Evolutionary conservation across 2,888 invertebrate genomes (phyloP).

Genomic region (Masnerella sp.): DNA sequence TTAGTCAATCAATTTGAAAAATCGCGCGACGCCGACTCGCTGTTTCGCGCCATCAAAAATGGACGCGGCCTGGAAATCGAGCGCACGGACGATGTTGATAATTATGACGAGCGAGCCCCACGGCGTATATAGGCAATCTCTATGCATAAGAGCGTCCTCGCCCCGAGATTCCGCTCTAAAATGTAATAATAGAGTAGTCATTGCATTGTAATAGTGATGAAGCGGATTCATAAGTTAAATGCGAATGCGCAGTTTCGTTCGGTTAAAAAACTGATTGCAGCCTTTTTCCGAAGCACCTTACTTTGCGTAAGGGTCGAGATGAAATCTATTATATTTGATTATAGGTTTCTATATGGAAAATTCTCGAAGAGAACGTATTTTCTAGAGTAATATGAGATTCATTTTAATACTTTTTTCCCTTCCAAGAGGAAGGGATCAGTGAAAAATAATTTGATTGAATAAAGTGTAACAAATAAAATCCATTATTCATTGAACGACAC

Average conservation of each 20-base stretch:
- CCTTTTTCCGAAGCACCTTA: no score
- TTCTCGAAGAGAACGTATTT: no score
- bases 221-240: slow-evolving; percentile 35
- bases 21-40: slow-evolving; percentile 27
- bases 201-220: slow-evolving; percentile 48
- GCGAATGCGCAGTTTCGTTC: slow-evolving; percentile 25
- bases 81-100: slow-evolving; percentile 60
- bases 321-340: no score
- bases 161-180: slow-evolving; percentile 34
- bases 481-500: no score
- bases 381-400: no score
- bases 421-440: no score
- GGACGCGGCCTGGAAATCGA: slow-evolving; percentile 54
- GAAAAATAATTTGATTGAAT: no score
- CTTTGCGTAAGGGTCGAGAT: background rate
- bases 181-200: slow-evolving; percentile 56
- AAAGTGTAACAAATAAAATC: no score
- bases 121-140: slow-evolving; percentile 56
- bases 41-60: slow-evolving; percentile 52
- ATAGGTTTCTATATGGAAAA: no score
- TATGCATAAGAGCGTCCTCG: slow-evolving; percentile 52
- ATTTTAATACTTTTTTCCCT: no score
- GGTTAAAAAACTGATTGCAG: slow-evolving; percentile 13
- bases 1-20: slow-evolving; percentile 42
- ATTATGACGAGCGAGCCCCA: slow-evolving; percentile 60